Evolutionary conservation across 2,888 invertebrate species (phyloP).

Genomic region (Idaea dimidiata): DNA sequence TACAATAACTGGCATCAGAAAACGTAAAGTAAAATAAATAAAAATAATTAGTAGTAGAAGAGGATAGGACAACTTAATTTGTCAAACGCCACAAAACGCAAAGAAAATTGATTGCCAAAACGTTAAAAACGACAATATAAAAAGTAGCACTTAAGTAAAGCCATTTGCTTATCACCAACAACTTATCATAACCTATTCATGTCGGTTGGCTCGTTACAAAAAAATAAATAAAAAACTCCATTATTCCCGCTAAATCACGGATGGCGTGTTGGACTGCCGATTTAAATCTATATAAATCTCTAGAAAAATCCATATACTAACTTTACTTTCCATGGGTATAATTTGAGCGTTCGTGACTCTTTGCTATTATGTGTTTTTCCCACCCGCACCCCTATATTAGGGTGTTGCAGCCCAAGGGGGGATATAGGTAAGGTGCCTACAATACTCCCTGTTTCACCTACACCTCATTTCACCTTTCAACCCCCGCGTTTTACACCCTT

Average conservation of each 20-base stretch:
- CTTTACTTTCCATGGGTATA: slow-evolving; percentile 26
- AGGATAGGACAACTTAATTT: not conserved
- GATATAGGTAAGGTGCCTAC: not conserved
- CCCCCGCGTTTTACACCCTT: slow-evolving; percentile 33
- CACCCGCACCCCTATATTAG: slow-evolving; percentile 37
- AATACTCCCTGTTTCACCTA: not conserved
- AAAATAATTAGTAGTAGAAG: too few species aligned
- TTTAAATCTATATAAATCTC: slow-evolving; percentile 33
- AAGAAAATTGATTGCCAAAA: slow-evolving; percentile 10
- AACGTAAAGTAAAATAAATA: too few species aligned
- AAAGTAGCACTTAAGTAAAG: slow-evolving; percentile 8
- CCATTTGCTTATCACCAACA: slow-evolving; percentile 7
- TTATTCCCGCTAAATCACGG: slow-evolving; percentile 32
- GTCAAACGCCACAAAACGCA: slow-evolving; percentile 3
- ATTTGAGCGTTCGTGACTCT: slow-evolving; percentile 71
- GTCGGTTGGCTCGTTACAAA: slow-evolving; percentile 22
- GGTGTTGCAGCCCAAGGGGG: slow-evolving; percentile 1
- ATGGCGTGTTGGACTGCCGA: slow-evolving; percentile 35
- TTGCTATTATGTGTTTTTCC: slow-evolving; percentile 69
- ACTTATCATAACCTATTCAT: slow-evolving; percentile 14
- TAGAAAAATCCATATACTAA: slow-evolving; percentile 20
- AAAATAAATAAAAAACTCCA: slow-evolving; percentile 18
- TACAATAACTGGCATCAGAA: too few species aligned
- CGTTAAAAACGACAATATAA: not conserved
- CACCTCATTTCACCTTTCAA: slow-evolving; percentile 27